Evolutionary conservation across 2,888 invertebrate species (phyloP).

Genomic region (Microplitis deprimator): DNA sequence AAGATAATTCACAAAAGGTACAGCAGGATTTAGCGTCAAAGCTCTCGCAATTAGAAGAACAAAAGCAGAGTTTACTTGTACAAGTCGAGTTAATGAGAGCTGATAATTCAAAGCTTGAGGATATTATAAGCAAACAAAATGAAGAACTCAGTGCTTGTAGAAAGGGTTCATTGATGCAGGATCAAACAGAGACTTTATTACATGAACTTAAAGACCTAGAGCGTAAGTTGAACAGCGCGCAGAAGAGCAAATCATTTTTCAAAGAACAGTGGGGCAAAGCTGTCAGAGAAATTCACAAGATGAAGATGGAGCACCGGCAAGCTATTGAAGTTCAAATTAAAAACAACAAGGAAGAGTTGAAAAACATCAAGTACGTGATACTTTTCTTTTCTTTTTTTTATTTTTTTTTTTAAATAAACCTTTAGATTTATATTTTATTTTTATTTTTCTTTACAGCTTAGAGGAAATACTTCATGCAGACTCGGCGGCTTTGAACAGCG

Average conservation of each 20-base stretch:
- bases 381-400: constrained; percentile 32
- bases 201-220: constrained; percentile 79
- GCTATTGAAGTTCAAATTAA: constrained; percentile 74
- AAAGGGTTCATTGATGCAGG: constrained; percentile 77
- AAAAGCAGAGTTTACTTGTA: constrained; percentile 56
- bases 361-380: constrained; percentile 60
- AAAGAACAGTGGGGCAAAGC: constrained; percentile 83
- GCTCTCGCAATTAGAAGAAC: constrained; percentile 68
- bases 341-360: constrained; percentile 69
- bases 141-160: constrained; percentile 64
- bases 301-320: constrained; percentile 75
- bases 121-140: constrained; percentile 55
- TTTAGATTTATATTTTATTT: constrained; percentile 20
- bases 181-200: constrained; percentile 78
- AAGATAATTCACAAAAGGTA: constrained; percentile 75
- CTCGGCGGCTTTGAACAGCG: constrained; percentile 61
- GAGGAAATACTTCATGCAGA: constrained; percentile 64
- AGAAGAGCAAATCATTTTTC: constrained; percentile 81
- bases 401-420: constrained; percentile 32
- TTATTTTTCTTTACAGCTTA: constrained; percentile 52
- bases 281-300: constrained; percentile 78
- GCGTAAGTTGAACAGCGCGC: constrained; percentile 77
- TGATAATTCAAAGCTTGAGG: constrained; percentile 61
- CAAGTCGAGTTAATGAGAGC: constrained; percentile 58
- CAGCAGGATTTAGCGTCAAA: constrained; percentile 76